phyloP scores from a whole-genome alignment of 2,888 invertebrate species.

The Lampropteryx suffumata region DNA sequence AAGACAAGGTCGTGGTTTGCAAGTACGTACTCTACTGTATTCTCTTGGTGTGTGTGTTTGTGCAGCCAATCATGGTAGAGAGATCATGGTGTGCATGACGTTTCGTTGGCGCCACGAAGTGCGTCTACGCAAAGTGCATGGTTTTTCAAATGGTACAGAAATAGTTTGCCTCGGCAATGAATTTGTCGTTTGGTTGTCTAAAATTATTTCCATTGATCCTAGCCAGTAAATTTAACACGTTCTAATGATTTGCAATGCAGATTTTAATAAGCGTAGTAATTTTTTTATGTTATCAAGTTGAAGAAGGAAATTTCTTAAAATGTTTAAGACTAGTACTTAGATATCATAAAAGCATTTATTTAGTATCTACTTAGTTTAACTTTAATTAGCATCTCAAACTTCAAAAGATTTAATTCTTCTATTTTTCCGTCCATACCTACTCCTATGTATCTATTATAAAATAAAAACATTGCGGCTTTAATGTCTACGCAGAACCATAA shows the following conservation, averaged over 20 bases:
- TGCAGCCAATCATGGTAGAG: conserved; percentile 2
- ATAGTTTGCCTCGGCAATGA: conserved; percentile 14
- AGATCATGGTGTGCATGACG: conserved; percentile 7
- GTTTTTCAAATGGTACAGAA: conserved; percentile 31
- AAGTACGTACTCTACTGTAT: background rate
- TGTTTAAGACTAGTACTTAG: too few species aligned
- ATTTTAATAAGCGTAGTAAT: conserved; percentile 2
- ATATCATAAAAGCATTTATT: too few species aligned
- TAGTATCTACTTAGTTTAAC: too few species aligned
- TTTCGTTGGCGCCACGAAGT: conserved; percentile 16
- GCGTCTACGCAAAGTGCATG: conserved; percentile 32
- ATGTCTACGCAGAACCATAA: too few species aligned
- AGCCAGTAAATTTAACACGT: conserved; percentile 3
- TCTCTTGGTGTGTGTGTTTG: background rate
- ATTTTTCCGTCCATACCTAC: too few species aligned
- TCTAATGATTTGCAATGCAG: conserved; percentile 7
- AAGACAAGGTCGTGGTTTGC: conserved; percentile 11
- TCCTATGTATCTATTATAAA: too few species aligned
- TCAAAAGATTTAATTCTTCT: too few species aligned
- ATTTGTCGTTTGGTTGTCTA: conserved; percentile 6
- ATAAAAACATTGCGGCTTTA: too few species aligned
- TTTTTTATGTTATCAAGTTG: conserved; percentile 9
- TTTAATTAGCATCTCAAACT: too few species aligned
- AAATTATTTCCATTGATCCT: background rate
- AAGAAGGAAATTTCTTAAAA: too few species aligned